A percentile compares a stretch with the other conserved stretches of the same genome.
These are phyloP conservation scores for Magallana nippona DNA, from an alignment of 2,888 invertebrate genomes.

Conservation along the genomic window DNA sequence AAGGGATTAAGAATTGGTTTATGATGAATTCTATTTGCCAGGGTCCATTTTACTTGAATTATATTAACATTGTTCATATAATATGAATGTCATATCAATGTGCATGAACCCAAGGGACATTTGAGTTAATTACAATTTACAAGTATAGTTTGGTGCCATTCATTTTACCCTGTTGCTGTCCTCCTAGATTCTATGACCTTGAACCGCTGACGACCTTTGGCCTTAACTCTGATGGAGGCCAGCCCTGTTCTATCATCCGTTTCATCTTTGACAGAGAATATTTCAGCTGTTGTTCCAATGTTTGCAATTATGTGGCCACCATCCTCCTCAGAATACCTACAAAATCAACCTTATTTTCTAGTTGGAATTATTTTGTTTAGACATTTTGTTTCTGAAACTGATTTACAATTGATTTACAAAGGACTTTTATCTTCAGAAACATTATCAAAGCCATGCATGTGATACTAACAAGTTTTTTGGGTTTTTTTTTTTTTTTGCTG, in stretches of 20 bases:
- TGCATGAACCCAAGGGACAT: too few species aligned
- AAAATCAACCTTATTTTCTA: background rate
- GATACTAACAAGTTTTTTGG: too few species aligned
- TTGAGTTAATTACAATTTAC: too few species aligned
- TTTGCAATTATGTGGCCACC: constrained; percentile 76
- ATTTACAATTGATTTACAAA: background rate
- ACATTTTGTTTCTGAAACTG: constrained; percentile 30
- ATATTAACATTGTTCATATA: too few species aligned
- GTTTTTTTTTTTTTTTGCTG: too few species aligned
- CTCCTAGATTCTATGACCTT: constrained; percentile 82
- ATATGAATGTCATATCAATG: too few species aligned
- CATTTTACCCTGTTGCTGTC: constrained; percentile 80
- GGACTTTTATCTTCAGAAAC: too few species aligned
- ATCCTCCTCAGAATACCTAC: constrained; percentile 48
- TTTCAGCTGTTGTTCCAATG: constrained; percentile 85
- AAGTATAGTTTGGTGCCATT: too few species aligned
- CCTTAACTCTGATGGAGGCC: constrained; percentile 83
- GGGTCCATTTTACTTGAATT: background rate
- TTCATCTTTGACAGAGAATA: constrained; percentile 83
- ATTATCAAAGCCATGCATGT: too few species aligned
- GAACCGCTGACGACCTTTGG: constrained; percentile 89
- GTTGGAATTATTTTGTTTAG: background rate
- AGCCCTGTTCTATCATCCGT: constrained; percentile 81
- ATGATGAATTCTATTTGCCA: too few species aligned
- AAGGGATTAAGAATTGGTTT: background rate